These are phyloP conservation scores for Sitta europaea DNA, from an alignment of 2,113 vertebrate genomes.

Conservation along the genomic window DNA sequence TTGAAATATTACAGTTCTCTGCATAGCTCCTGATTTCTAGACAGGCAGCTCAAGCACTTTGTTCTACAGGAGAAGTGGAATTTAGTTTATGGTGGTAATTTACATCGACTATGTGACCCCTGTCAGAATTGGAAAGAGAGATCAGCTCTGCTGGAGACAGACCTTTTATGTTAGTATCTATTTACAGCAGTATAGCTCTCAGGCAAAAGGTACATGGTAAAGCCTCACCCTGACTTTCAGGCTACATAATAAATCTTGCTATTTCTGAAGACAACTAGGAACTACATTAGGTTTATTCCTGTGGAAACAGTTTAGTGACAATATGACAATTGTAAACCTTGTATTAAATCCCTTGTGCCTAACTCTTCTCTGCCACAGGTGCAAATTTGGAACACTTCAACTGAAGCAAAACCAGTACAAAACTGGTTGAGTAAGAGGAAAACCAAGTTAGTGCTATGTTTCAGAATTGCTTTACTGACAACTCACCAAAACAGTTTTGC, in stretches of 20 bases:
- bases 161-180: slow-evolving; percentile 52
- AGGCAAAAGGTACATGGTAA: neutral
- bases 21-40: neutral
- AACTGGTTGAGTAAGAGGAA: neutral
- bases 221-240: neutral
- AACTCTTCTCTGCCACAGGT: neutral
- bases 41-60: slow-evolving; percentile 32
- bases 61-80: slow-evolving; percentile 35
- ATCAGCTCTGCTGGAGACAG: slow-evolving; percentile 52
- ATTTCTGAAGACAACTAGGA: neutral
- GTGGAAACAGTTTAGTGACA: neutral
- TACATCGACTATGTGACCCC: slow-evolving; percentile 52
- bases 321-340: fast-evolving
- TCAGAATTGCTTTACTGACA: neutral
- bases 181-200: neutral
- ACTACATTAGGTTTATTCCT: neutral
- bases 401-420: neutral
- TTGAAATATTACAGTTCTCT: slow-evolving; percentile 25
- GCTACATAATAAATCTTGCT: neutral
- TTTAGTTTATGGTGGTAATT: slow-evolving; percentile 61
- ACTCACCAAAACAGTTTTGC: neutral
- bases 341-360: neutral
- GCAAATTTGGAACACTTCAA: neutral
- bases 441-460: neutral
- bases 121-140: slow-evolving; percentile 55